Evolutionary conservation across 2,888 invertebrate genomes (phyloP).

Genomic region (Lysandra bellargus): DNA sequence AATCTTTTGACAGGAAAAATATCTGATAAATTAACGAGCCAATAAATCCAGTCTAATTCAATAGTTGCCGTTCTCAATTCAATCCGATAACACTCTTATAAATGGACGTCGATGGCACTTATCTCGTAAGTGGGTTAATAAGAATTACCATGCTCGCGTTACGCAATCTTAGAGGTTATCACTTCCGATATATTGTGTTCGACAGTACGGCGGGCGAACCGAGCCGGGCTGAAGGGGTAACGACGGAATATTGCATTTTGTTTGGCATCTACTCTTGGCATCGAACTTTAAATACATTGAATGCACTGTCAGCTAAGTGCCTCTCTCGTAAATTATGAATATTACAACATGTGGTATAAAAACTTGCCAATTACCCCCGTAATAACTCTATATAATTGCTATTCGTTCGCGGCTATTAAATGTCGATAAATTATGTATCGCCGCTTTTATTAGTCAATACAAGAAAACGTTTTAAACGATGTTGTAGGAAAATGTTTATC

Average conservation of each 20-base stretch:
- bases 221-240: conserved; percentile 55
- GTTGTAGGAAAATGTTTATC: conserved; percentile 34
- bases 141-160: conserved; percentile 26
- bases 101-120: neutral
- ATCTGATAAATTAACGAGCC: neutral
- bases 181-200: conserved; percentile 62
- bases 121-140: neutral
- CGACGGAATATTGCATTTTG: conserved; percentile 72
- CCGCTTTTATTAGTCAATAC: conserved; percentile 34
- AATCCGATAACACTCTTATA: neutral
- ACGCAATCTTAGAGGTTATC: conserved; percentile 47
- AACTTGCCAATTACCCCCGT: conserved; percentile 51
- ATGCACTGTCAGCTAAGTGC: conserved; percentile 70
- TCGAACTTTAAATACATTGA: conserved; percentile 60
- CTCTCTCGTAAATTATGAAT: conserved; percentile 67
- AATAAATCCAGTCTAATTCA: neutral
- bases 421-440: conserved; percentile 39
- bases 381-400: conserved; percentile 43
- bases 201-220: conserved; percentile 60
- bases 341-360: conserved; percentile 57
- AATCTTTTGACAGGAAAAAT: neutral
- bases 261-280: conserved; percentile 79
- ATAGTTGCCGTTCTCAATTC: neutral
- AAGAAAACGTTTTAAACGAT: conserved; percentile 19
- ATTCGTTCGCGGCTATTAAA: conserved; percentile 40